Evolutionary conservation across 2,113 vertebrate species (phyloP).

Genomic region (Xiphophorus maculatus): DNA sequence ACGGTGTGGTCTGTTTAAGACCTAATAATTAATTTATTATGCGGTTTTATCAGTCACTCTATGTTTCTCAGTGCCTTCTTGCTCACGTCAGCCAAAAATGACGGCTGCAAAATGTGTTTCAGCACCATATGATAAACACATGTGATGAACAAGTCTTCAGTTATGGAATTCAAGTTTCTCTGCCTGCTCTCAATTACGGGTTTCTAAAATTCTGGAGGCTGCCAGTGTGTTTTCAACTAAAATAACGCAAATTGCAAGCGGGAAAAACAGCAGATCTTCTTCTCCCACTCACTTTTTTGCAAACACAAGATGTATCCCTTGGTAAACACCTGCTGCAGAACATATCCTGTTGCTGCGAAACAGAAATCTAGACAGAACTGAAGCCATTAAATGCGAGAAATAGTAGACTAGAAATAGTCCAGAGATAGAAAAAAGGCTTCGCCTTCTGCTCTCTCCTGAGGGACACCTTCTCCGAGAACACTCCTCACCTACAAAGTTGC

Average conservation of each 20-base stretch:
- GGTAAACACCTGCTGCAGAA: constrained; percentile 49
- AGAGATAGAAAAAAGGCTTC: constrained; percentile 11
- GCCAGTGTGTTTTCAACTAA: constrained; percentile 35
- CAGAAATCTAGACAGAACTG: constrained; percentile 40
- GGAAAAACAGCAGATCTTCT: constrained; percentile 33
- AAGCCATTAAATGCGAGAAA: constrained; percentile 31
- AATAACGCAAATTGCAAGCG: constrained; percentile 44
- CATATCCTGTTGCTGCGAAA: constrained; percentile 30
- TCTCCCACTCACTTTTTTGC: constrained; percentile 26
- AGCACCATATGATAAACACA: not conserved
- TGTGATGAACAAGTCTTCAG: constrained; percentile 2
- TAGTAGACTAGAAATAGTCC: not conserved
- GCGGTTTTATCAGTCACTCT: constrained; percentile 1
- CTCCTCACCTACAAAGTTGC: constrained; percentile 3
- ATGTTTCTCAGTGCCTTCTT: not conserved
- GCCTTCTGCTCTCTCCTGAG: not conserved
- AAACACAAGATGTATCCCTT: constrained; percentile 38
- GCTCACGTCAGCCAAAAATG: constrained; percentile 6
- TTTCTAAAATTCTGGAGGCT: constrained; percentile 31
- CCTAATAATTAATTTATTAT: not conserved
- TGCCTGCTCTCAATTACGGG: constrained; percentile 15
- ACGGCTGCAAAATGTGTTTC: not conserved
- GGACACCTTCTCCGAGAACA: constrained; percentile 12
- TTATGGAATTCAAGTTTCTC: constrained; percentile 27
- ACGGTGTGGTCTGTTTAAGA: not conserved